phyloP scores from a whole-genome alignment of 1,140 invertebrate species.

The Brachionus manjavacas region DNA sequence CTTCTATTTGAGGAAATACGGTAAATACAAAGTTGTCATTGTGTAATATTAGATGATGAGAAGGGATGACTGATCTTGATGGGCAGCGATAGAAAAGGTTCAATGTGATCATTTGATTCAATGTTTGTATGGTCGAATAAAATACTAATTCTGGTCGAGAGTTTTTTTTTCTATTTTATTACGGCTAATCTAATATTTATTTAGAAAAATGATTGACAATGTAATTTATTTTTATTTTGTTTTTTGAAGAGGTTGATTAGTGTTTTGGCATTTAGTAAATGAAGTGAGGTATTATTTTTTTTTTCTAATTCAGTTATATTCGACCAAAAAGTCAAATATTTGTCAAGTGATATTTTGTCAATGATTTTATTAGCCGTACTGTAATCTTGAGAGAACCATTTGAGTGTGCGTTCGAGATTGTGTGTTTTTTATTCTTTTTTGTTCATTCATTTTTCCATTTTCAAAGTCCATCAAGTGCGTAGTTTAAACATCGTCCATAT shows the following conservation, averaged over 20 bases:
- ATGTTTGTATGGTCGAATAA: background rate
- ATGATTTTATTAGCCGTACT: slow-evolving; percentile 29
- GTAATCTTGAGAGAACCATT: background rate
- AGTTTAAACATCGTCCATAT: slow-evolving; percentile 17
- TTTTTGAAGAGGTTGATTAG: background rate
- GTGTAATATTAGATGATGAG: too few species aligned
- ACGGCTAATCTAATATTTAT: background rate
- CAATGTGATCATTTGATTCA: too few species aligned
- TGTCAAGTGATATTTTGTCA: slow-evolving; percentile 1
- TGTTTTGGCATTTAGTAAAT: background rate
- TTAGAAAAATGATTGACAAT: background rate
- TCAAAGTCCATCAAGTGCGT: slow-evolving; percentile 18
- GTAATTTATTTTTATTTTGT: background rate
- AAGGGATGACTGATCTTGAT: too few species aligned
- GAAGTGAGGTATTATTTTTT: background rate
- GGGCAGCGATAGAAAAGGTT: too few species aligned
- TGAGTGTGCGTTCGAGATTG: background rate
- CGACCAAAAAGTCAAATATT: slow-evolving; percentile 7
- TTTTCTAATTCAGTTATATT: background rate
- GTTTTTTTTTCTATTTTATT: background rate
- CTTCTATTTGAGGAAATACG: too few species aligned
- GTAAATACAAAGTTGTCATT: too few species aligned
- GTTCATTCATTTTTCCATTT: background rate
- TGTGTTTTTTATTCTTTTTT: too few species aligned
- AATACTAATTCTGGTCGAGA: background rate